Evolutionary conservation across 2,113 vertebrate genomes (phyloP).

Genomic region (Scolopax mira): DNA sequence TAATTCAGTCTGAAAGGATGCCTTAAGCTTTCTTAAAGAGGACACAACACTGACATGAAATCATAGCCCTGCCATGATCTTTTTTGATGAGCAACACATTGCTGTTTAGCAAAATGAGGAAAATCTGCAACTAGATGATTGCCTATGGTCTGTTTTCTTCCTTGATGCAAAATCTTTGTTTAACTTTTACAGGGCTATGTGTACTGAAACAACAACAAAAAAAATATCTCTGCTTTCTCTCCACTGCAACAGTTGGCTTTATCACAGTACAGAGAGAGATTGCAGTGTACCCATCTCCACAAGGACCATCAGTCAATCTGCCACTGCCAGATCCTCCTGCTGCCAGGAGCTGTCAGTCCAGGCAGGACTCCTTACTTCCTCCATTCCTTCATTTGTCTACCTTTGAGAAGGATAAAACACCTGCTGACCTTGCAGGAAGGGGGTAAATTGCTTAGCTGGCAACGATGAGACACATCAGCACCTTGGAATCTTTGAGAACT

Average conservation of each 20-base stretch:
- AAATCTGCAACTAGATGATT: neutral
- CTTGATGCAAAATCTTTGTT: neutral
- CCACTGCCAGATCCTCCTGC: neutral
- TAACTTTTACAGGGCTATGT: neutral
- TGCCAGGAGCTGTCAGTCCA: neutral
- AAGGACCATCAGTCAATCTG: neutral
- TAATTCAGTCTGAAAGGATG: neutral
- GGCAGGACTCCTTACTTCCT: neutral
- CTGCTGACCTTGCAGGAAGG: neutral
- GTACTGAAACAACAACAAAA: neutral
- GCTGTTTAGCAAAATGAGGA: neutral
- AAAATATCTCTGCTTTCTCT: neutral
- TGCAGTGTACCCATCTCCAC: fast-evolving
- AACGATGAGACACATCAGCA: neutral
- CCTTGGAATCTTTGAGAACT: neutral
- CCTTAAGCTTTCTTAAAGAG: neutral
- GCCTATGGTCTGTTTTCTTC: neutral
- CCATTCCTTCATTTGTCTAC: neutral
- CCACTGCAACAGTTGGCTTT: neutral
- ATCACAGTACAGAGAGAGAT: neutral
- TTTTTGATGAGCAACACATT: neutral
- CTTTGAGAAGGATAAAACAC: conserved; percentile 23
- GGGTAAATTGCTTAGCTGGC: neutral
- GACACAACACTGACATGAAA: neutral
- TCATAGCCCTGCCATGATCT: neutral